Base-by-base conservation (phyloP, 2,888 invertebrate genomes). In the Corbicula japonica region DNA sequence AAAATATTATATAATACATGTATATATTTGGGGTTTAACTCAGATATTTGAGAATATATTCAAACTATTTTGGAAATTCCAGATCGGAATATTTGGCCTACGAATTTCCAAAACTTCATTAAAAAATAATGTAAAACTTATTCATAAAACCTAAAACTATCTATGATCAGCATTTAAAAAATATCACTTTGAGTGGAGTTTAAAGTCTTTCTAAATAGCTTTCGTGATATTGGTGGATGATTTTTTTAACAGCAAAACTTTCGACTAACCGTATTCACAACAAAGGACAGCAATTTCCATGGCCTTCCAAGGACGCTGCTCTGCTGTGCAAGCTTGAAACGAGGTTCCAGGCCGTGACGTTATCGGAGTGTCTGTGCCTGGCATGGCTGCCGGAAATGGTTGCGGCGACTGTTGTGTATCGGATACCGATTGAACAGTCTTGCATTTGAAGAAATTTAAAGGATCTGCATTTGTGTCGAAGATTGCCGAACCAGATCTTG, bases 281-380 rank as follows among this genome's bases (percentile, higher is more conserved):
- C 75, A 63, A 0, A 86, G 56, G 1, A 87, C 76, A 6, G 85
- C 69, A 10, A 83, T 65, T 46, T 87, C 85, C 71, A 86, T 77
- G 0, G 87, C 86, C 54, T 80, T 84, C 70, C 80, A 69, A 61
- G 78, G 79, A 18, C 86, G 87, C 46, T 86, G 86, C 23, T 86
- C 82, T 8, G 81, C 69, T 26, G 86, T 74, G 46, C 73, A 48
- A 8, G 76, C 38, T 35, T 79, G 63, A 54, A 74, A 75, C 28
- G 79, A 78, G 1, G 83, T 83, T 12, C 62, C 76, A 1, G 78
- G 68, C 32, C 84, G 73, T 48, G 84, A 80, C 48, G 71, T 56
- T 10, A 69, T 32, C 15, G 76, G 65, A 6, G 56, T n/a, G 68
- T 26, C 12, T 73, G 62, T 23, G 18, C 60, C 18, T 0, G 68